A percentile compares a stretch with the other conserved stretches of the same genome.
Conservation (phyloP, 2,797 vertebrate genomes). For the Diplodus sargus region DNA sequence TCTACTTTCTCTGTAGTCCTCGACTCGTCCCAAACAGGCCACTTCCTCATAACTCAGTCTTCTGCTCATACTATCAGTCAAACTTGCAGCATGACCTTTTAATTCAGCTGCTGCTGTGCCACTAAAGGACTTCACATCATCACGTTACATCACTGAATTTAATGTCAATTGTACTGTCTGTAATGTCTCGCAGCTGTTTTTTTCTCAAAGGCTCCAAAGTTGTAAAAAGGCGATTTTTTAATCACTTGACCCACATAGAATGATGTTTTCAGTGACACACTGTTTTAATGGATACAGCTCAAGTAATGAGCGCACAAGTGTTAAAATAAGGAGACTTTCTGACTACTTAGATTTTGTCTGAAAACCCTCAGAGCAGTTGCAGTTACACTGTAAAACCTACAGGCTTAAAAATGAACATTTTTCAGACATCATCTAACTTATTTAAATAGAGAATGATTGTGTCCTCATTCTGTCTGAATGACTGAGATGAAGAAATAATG, state of each 20-base stretch:
- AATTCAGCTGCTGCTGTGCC: neutral
- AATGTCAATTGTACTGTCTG: neutral
- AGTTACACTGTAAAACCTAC: slow-evolving; percentile 28
- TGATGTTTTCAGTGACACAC: neutral
- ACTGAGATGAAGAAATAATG: slow-evolving; percentile 76
- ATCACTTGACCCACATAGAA: slow-evolving; percentile 52
- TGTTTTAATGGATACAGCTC: slow-evolving; percentile 27
- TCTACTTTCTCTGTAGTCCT: slow-evolving; percentile 37
- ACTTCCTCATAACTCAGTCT: neutral
- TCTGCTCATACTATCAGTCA: slow-evolving; percentile 23
- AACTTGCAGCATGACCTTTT: slow-evolving; percentile 19
- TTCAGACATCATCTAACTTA: slow-evolving; percentile 60
- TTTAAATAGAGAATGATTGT: slow-evolving; percentile 70
- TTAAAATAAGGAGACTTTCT: slow-evolving; percentile 15
- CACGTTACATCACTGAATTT: slow-evolving; percentile 30
- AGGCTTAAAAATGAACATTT: slow-evolving; percentile 51
- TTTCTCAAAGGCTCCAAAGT: slow-evolving; percentile 12
- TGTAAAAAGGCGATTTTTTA: slow-evolving; percentile 24
- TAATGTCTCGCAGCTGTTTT: neutral
- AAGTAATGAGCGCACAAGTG: slow-evolving; percentile 38
- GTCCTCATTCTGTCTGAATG: slow-evolving; percentile 80
- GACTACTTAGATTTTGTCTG: slow-evolving; percentile 21
- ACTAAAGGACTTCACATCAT: neutral
- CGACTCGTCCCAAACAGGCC: slow-evolving; percentile 19
- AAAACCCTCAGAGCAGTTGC: slow-evolving; percentile 26